Percentiles rank a stretch among this genome's conserved stretches.
These are phyloP conservation scores for Ailurus styani DNA, from an alignment of 2,113 vertebrate species.

Conservation along the genomic window DNA sequence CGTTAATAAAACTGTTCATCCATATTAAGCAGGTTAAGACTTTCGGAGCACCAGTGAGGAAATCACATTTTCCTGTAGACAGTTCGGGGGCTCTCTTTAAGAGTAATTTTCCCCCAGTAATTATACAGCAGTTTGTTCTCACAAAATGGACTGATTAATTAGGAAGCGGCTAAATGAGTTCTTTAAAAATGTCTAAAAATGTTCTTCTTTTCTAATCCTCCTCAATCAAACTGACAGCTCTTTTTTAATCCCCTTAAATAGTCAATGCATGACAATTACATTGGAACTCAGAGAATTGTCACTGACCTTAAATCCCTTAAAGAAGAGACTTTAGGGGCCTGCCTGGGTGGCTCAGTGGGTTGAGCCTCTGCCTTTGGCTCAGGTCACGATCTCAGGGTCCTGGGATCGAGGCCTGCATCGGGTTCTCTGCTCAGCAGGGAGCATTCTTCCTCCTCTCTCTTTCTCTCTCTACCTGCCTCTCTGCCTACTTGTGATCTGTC, in stretches of 20 bases:
- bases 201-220: conserved; percentile 47
- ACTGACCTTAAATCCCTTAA: background rate
- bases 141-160: conserved; percentile 68
- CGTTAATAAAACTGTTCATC: conserved; percentile 7
- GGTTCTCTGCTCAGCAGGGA: too few species aligned
- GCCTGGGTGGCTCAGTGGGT: too few species aligned
- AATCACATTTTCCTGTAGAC: conserved; percentile 33
- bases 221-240: conserved; percentile 43
- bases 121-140: conserved; percentile 56
- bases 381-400: too few species aligned
- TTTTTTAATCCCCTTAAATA: background rate
- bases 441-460: too few species aligned
- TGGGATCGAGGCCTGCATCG: too few species aligned
- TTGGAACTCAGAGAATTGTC: background rate
- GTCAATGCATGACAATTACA: background rate
- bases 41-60: conserved; percentile 14
- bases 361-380: too few species aligned
- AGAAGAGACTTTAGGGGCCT: background rate
- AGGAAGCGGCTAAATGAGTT: conserved; percentile 57
- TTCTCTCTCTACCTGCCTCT: too few species aligned
- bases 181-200: conserved; percentile 57
- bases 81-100: background rate
- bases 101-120: conserved; percentile 49
- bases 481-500: too few species aligned
- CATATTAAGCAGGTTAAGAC: background rate